Base-by-base conservation (phyloP, 1,140 invertebrate species). In the Calephelis virginiensis region DNA sequence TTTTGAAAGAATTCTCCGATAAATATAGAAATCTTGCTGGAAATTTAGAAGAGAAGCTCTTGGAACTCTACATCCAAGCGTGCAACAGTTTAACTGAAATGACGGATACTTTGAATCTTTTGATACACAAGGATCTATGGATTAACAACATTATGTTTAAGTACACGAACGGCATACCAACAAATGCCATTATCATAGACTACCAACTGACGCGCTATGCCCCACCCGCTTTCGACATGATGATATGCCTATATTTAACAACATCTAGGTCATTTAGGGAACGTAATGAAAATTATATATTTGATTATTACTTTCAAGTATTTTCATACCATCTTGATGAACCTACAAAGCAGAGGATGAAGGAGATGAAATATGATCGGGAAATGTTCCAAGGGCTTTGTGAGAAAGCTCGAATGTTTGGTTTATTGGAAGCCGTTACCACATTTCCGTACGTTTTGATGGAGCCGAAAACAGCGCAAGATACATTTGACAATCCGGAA, bases 61-160 rank as follows among this genome's bases (percentile, higher is more conserved):
- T 8, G 6, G 37, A 59, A 38, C 28, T 59, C 28, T 59, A n/a
- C 2, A 59, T 59, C 1, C 7, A 59, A 40, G 56, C 56, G 28
- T 59, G 56, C 11, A 28, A 59, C 12, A 59, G 56, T 8, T 59
- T 59, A 38, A 28, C 12, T 1, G 56, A 59, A 40, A 11, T 59
- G 3, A 17, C 28, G 5, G 56, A 37, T 38, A 59, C 56, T 5
- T n/a, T 59, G 10, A 38, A 59, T 28, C 0, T 59, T 59, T 8
- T 38, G 7, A 59, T 59, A n/a, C 56, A 59, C 28, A 59, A 59
- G 37, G 56, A 59, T 38, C 37, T 59, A 38, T 59, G 56, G 56
- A 13, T 59, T 5, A 59, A 56, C 11, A 56, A 56, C 17, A 56
- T 56, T 11, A 56, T 56, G 53, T 56, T 56, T 53, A 53, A 53